Evolutionary conservation across 2,797 vertebrate genomes (phyloP).

Genomic region (Octomys mimax): DNA sequence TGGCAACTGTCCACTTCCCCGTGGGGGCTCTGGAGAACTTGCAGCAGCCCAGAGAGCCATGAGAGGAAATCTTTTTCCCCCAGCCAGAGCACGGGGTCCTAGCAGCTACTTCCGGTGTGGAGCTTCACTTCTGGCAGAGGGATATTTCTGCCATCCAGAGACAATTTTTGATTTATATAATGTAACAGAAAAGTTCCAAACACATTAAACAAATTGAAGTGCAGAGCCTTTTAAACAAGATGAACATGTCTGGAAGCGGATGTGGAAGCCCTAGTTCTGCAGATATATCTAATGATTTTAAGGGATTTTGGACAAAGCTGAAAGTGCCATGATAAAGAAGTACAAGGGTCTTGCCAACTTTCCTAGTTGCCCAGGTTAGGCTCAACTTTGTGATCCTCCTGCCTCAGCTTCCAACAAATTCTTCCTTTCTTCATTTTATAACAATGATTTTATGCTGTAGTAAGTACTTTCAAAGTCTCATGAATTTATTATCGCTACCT

Average conservation of each 20-base stretch:
- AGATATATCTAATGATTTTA: conserved; percentile 91
- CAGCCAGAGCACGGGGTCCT: background rate
- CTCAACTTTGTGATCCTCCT: background rate
- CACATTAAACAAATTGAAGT: conserved; percentile 62
- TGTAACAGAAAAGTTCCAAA: conserved; percentile 79
- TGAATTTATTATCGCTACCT: background rate
- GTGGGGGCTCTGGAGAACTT: background rate
- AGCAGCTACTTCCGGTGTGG: conserved; percentile 62
- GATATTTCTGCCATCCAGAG: conserved; percentile 76
- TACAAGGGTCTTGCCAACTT: conserved; percentile 82
- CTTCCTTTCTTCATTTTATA: background rate
- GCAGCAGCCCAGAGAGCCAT: background rate
- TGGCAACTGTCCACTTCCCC: background rate
- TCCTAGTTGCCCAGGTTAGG: background rate
- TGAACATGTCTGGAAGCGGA: conserved; percentile 90
- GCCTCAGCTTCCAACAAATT: background rate
- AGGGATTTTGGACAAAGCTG: conserved; percentile 93
- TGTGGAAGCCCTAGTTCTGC: conserved; percentile 88
- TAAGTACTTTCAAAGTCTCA: conserved; percentile 21
- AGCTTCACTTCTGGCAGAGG: background rate
- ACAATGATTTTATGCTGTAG: background rate
- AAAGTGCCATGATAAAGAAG: conserved; percentile 93
- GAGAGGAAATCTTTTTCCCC: background rate
- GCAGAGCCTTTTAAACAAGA: conserved; percentile 83
- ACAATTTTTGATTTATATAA: conserved; percentile 83